phyloP scores from a whole-genome alignment of 1,140 invertebrate genomes.

The Andricus grossulariae region DNA sequence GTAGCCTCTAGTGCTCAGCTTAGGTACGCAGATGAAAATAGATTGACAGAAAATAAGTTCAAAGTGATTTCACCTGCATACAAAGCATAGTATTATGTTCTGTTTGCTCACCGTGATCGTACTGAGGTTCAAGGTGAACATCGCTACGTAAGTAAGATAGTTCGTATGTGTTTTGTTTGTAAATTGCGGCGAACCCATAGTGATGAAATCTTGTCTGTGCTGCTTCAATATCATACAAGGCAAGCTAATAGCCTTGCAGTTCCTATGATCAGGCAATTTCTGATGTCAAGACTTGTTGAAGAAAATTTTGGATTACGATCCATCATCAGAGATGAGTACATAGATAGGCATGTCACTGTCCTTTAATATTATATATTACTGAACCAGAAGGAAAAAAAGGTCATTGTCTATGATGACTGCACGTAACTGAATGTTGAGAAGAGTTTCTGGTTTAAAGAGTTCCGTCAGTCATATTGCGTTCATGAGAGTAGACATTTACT shows the following conservation, averaged over 20 bases:
- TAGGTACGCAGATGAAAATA: not conserved
- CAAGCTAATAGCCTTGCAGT: constrained; percentile 40
- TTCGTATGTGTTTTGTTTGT: not conserved
- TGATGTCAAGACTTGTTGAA: no score
- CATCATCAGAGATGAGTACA: constrained; percentile 11
- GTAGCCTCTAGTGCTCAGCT: not conserved
- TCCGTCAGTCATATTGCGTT: constrained; percentile 30
- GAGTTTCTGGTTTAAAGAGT: not conserved
- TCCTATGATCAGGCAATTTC: no score
- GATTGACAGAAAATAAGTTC: not conserved
- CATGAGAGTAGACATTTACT: no score
- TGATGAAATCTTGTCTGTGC: no score
- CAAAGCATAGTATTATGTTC: no score
- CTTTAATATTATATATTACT: constrained; percentile 33
- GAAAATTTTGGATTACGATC: constrained; percentile 25
- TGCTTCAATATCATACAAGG: constrained; percentile 8
- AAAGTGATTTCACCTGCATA: no score
- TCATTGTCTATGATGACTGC: no score
- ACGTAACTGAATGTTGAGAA: constrained; percentile 11
- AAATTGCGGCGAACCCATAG: not conserved
- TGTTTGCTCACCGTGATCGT: not conserved
- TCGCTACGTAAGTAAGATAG: not conserved
- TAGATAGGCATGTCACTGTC: constrained; percentile 32
- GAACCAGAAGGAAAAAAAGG: not conserved
- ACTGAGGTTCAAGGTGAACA: not conserved